Evolutionary conservation across 1,140 invertebrate genomes (phyloP), one percentile per base, ranked within the genome.

Genomic region (Drosophila sp.): DNA sequence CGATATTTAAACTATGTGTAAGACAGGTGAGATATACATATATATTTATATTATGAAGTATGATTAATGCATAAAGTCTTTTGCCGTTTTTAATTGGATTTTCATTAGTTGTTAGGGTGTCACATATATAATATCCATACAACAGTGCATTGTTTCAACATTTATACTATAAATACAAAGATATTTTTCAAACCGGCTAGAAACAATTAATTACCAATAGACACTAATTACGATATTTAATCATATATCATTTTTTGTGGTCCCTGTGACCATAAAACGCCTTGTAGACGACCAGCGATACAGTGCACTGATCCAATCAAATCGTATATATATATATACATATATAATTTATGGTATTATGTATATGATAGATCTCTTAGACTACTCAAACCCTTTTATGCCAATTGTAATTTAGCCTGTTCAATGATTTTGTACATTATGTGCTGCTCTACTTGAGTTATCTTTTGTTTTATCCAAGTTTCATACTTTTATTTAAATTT

Each of bases 61-160:
- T 48, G 43, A 48, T 54, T 54, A 36, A 67, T 70, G 57, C 66
- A 29, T 70, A 70, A 72, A 72, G 69, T 72, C 69, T 72, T 72
- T 71, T 56, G 67, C 50, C 61, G 16, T 43, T 63, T 61, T 67
- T 16, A 40, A 61, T 48, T 54, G 46, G 46, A 57, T 46, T 57
- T 38, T 57, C 25, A 41, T 40, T 34, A 25, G 25, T 29, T 59
- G 25, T 32, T 78, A 64, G 66, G 45, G 79, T 82, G 79, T 70
- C 79, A 78, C 70, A 77, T 69, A 56, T 50, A 38, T 4, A 29
- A 81, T 72, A 25, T 11, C 58, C 71, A 48, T 73, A 81, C 58
- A 82, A 73, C 78, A 74, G 78, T 81, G 78, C 70, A 59, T 62
- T 58, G 63, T 62, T 62, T 71, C 46, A 82, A 82, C 79, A 78